Evolutionary conservation across 2,797 vertebrate genomes (phyloP).

Genomic region (Aphelocoma californica): DNA sequence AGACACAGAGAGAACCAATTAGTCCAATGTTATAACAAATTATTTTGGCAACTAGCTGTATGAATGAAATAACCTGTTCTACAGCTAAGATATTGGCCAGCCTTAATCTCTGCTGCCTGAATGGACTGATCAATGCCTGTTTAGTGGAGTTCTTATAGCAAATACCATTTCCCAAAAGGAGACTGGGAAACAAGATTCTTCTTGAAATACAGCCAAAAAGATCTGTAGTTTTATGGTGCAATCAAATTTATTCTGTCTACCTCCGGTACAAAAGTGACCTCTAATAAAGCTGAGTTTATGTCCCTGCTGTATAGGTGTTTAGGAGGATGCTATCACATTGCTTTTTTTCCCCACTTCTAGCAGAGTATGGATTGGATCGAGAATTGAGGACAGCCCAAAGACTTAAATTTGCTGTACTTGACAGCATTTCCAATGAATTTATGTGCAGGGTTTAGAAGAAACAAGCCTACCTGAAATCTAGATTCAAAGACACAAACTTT

Average conservation of each 20-base stretch:
- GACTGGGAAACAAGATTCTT: background rate
- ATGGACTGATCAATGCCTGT: background rate
- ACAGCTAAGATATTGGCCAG: background rate
- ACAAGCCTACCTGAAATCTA: background rate
- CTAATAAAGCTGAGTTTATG: constrained; percentile 26
- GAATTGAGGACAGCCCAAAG: background rate
- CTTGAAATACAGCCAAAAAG: background rate
- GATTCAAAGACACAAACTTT: background rate
- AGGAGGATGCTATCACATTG: background rate
- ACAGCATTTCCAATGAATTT: background rate
- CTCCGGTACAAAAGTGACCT: background rate
- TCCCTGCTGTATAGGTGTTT: background rate
- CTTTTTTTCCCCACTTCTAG: background rate
- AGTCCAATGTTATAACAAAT: background rate
- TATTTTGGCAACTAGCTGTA: background rate
- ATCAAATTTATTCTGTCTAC: constrained; percentile 15
- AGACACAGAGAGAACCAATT: background rate
- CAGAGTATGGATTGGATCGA: background rate
- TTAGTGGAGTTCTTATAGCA: background rate
- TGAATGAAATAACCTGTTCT: background rate
- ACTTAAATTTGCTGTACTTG: background rate
- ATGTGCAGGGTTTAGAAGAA: background rate
- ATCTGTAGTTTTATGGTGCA: background rate
- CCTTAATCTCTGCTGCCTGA: background rate
- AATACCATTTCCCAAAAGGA: background rate